These are phyloP conservation scores for Cirrhinus molitorella DNA, from an alignment of 2,797 vertebrate species.

Conservation along the genomic window DNA sequence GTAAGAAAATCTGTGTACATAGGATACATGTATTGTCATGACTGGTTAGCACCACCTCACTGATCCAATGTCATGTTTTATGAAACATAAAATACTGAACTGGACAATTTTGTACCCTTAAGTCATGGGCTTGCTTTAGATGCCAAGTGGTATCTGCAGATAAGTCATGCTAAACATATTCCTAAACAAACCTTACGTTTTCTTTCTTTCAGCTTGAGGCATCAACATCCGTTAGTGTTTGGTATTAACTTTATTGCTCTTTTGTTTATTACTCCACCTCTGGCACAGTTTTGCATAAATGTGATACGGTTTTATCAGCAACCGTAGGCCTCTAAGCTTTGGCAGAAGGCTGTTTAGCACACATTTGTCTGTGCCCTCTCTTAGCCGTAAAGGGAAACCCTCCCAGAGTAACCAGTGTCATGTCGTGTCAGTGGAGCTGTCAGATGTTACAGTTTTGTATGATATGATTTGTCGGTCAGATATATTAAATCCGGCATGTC, in stretches of 20 bases:
- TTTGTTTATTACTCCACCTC: slow-evolving; percentile 19
- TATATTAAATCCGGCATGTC: slow-evolving; percentile 30
- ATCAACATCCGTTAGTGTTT: background rate
- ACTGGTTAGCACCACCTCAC: background rate
- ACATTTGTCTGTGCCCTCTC: background rate
- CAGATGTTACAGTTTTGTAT: slow-evolving; percentile 16
- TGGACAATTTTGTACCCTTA: background rate
- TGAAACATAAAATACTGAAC: background rate
- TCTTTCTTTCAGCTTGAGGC: slow-evolving; percentile 6
- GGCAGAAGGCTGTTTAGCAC: background rate
- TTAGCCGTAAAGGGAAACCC: background rate
- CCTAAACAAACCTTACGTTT: background rate
- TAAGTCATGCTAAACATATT: background rate
- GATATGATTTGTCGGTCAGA: slow-evolving; percentile 32
- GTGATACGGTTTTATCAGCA: background rate
- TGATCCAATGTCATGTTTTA: background rate
- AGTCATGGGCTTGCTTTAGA: background rate
- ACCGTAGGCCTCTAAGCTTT: background rate
- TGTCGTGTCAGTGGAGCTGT: slow-evolving; percentile 16
- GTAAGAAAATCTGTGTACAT: background rate
- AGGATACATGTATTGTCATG: no score
- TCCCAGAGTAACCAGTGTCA: slow-evolving; percentile 28
- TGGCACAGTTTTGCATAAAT: background rate
- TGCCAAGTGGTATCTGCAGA: background rate
- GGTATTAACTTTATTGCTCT: background rate